Percentiles rank a stretch among this genome's conserved stretches.
These are phyloP conservation scores for Seira musarum DNA, from an alignment of 2,888 invertebrate genomes.

Conservation along the genomic window DNA sequence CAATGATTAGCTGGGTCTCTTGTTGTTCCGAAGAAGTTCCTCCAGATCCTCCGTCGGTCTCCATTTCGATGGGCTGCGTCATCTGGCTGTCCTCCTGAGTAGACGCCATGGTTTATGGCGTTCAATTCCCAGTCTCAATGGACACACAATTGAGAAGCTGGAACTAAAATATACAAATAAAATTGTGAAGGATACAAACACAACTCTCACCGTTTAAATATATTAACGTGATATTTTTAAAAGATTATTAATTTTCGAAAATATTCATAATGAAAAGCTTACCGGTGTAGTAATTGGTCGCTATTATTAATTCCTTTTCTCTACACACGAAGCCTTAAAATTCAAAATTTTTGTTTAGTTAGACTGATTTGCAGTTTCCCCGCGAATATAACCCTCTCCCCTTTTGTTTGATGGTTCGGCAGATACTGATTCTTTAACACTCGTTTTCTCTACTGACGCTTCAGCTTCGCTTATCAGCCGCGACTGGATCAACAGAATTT, in stretches of 20 bases:
- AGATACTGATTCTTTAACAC: too few relatives aligned
- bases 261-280: neutral
- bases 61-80: slow-evolving; percentile 16
- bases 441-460: neutral
- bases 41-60: neutral
- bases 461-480: neutral
- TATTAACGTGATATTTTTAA: too few relatives aligned
- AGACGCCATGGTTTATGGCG: neutral
- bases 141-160: neutral
- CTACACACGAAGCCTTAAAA: neutral
- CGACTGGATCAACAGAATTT: neutral
- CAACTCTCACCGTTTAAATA: too few relatives aligned
- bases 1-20: neutral
- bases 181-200: too few relatives aligned
- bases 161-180: too few relatives aligned
- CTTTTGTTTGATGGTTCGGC: neutral
- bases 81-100: slow-evolving; percentile 3
- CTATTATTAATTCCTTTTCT: neutral
- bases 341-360: slow-evolving; percentile 11
- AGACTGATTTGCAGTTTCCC: neutral
- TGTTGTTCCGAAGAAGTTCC: too few relatives aligned
- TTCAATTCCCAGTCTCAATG: neutral
- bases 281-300: neutral
- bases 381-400: slow-evolving; percentile 8
- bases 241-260: neutral